Evolutionary conservation across 2,888 invertebrate species (phyloP).

Genomic region (Drosophila helvetica): DNA sequence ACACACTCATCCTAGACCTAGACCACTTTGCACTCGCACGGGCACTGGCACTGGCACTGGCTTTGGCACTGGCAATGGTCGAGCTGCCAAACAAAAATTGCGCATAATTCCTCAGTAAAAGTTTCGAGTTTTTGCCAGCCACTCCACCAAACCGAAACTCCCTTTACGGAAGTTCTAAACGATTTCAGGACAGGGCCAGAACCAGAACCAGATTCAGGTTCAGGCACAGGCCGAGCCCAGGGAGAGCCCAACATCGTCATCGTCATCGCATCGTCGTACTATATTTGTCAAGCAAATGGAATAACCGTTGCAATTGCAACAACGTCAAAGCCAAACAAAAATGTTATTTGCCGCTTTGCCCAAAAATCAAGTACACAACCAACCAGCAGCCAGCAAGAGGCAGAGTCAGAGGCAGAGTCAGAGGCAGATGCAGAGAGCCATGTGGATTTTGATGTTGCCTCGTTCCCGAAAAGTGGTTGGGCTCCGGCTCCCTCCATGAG

Average conservation of each 20-base stretch:
- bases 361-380: conserved; percentile 78
- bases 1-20: conserved; percentile 58
- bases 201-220: background rate
- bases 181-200: conserved; percentile 28
- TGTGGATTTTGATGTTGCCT: conserved; percentile 37
- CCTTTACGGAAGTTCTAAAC: conserved; percentile 49
- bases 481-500: background rate
- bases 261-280: conserved; percentile 52
- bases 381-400: conserved; percentile 32
- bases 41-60: background rate
- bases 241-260: conserved; percentile 14
- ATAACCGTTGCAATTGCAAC: conserved; percentile 78
- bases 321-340: conserved; percentile 78
- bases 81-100: conserved; percentile 66
- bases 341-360: conserved; percentile 78
- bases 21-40: conserved; percentile 31
- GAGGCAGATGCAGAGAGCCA: conserved; percentile 16
- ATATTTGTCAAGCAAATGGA: conserved; percentile 78
- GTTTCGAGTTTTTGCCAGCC: conserved; percentile 45
- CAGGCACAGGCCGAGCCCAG: background rate
- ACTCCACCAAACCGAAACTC: conserved; percentile 15
- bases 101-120: conserved; percentile 71
- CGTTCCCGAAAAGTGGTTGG: conserved; percentile 60
- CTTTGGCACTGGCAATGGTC: conserved; percentile 13
- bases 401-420: background rate